Percentiles rank a stretch among this genome's conserved stretches.
Conservation (phyloP, 1,140 invertebrate genomes). For the Schlechtendalia chinensis region DNA sequence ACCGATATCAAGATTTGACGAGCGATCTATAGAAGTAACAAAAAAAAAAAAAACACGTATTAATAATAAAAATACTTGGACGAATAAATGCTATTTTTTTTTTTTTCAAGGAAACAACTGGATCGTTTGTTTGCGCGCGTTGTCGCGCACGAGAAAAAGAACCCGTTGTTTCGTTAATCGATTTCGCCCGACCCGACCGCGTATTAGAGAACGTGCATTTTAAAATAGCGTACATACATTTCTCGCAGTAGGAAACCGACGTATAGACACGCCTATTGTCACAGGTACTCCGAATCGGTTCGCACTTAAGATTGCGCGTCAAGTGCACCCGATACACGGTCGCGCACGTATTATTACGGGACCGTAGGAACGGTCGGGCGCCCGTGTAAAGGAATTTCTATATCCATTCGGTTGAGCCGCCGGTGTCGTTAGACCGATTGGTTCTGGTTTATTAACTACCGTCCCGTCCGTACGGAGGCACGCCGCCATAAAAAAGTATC, state of each 20-base stretch:
- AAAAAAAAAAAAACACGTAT: no score
- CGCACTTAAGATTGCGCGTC: conserved; percentile 31
- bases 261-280: neutral
- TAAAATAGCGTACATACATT: neutral
- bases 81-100: no score
- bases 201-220: no score
- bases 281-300: conserved; percentile 14
- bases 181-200: neutral
- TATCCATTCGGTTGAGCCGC: conserved; percentile 41
- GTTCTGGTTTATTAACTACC: conserved; percentile 43
- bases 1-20: neutral
- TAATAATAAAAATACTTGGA: no score
- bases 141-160: neutral
- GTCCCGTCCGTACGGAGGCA: conserved; percentile 26
- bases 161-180: neutral
- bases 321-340: conserved; percentile 1
- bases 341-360: neutral
- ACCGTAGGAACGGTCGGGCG: conserved; percentile 3
- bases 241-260: conserved; percentile 5
- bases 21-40: no score
- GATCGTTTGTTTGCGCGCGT: neutral
- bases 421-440: conserved; percentile 15
- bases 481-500: neutral
- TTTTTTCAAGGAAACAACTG: conserved; percentile 6
- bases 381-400: conserved; percentile 14